Percentiles rank a stretch among this genome's conserved stretches.
Evolutionary conservation across 1,140 invertebrate genomes (phyloP).

Genomic region (Saccostrea echinata): DNA sequence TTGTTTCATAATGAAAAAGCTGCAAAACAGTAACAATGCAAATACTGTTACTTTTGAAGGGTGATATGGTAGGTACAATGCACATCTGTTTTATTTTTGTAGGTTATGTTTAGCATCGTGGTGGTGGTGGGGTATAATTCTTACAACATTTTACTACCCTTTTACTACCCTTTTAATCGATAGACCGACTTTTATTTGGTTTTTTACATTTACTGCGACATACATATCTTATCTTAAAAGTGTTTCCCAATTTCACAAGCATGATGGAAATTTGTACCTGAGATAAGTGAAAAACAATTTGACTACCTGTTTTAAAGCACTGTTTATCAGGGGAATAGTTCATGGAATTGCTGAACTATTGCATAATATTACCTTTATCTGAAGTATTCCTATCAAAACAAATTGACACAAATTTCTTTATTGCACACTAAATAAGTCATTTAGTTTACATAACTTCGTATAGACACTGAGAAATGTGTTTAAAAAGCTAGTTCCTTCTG

Average conservation of each 20-base stretch:
- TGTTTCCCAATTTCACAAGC: background rate
- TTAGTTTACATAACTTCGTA: background rate
- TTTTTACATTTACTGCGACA: too few relatives aligned
- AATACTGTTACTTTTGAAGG: too few relatives aligned
- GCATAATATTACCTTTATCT: background rate
- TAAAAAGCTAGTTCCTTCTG: background rate
- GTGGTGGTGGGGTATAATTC: too few relatives aligned
- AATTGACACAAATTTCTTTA: background rate
- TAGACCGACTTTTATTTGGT: too few relatives aligned
- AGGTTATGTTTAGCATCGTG: too few relatives aligned
- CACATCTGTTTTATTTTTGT: too few relatives aligned
- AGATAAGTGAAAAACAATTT: background rate
- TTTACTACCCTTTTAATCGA: too few relatives aligned
- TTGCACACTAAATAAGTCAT: background rate
- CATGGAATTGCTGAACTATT: background rate
- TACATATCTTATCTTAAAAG: too few relatives aligned
- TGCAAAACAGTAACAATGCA: too few relatives aligned
- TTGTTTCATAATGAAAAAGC: too few relatives aligned
- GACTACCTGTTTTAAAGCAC: background rate
- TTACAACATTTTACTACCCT: too few relatives aligned
- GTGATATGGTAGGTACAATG: too few relatives aligned
- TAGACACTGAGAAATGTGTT: background rate
- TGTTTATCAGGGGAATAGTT: background rate
- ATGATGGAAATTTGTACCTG: background rate
- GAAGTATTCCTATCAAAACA: background rate